A percentile compares a stretch with the other conserved stretches of the same genome.
Evolutionary conservation across 2,113 vertebrate species (phyloP).

Genomic region (Neolamprologus cancellatus): DNA sequence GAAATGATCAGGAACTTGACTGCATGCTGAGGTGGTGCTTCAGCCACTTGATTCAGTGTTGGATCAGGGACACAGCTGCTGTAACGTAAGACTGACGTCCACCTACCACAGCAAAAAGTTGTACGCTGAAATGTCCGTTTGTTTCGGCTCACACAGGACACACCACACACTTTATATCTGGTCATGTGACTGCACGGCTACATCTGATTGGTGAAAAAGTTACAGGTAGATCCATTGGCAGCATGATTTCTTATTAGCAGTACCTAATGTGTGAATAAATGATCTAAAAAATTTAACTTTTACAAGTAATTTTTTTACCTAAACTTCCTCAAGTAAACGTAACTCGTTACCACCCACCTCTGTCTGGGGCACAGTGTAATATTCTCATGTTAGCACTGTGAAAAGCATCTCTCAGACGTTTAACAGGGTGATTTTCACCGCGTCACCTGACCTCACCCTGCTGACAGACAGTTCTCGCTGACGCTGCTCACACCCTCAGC

Average conservation of each 20-base stretch:
- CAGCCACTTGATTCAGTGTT: not conserved
- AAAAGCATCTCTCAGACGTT: not conserved
- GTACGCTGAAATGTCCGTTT: not conserved
- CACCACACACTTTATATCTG: not conserved
- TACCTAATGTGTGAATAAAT: not conserved
- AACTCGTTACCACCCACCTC: not conserved
- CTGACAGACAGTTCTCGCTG: not conserved
- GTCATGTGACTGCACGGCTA: not conserved
- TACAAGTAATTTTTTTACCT: not conserved
- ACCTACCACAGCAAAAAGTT: not conserved
- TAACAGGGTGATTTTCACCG: not conserved
- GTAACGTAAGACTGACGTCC: not conserved
- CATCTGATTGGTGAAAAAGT: not conserved
- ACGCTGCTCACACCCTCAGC: not conserved
- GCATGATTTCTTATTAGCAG: not conserved
- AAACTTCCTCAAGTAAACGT: not conserved
- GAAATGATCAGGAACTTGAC: not conserved
- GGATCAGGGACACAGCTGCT: not conserved
- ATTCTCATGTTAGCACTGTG: not conserved
- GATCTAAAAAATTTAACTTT: rapidly evolving
- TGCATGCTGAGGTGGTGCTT: not conserved
- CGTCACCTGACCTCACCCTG: not conserved
- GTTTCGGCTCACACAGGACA: not conserved
- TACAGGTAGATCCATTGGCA: not conserved
- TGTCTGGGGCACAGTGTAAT: not conserved